Conservation (phyloP, 2,797 vertebrate genomes). For the Merluccius polli region DNA sequence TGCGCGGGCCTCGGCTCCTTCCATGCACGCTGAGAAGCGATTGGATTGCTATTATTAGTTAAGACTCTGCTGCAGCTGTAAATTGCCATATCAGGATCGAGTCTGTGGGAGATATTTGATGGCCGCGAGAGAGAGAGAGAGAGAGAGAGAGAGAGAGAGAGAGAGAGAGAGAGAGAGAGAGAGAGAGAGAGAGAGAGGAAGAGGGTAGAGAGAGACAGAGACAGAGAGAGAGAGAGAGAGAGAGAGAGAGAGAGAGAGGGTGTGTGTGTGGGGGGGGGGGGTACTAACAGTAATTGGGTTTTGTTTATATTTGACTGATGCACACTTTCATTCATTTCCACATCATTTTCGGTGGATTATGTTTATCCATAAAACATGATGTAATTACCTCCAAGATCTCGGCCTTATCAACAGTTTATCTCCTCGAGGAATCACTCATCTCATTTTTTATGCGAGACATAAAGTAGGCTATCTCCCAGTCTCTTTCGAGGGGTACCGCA, state of each 20-base stretch:
- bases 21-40: constrained; percentile 53
- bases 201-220: constrained; percentile 48
- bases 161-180: constrained; percentile 42
- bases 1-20: constrained; percentile 42
- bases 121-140: constrained; percentile 50
- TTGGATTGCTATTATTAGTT: constrained; percentile 71
- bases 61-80: constrained; percentile 58
- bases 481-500: not conserved
- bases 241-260: constrained; percentile 46
- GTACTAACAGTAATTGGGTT: constrained; percentile 65
- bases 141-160: constrained; percentile 44
- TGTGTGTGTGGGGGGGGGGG: constrained; percentile 44
- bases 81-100: constrained; percentile 67
- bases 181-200: constrained; percentile 45
- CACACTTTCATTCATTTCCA: constrained; percentile 59
- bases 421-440: constrained; percentile 49
- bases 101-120: constrained; percentile 59
- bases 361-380: constrained; percentile 64
- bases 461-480: no score
- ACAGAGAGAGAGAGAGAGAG: constrained; percentile 44
- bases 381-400: constrained; percentile 65
- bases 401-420: constrained; percentile 62
- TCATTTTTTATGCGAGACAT: no score
- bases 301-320: constrained; percentile 71
- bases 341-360: constrained; percentile 66